Conservation (phyloP, 2,113 vertebrate species). For the Gavialis gangeticus region DNA sequence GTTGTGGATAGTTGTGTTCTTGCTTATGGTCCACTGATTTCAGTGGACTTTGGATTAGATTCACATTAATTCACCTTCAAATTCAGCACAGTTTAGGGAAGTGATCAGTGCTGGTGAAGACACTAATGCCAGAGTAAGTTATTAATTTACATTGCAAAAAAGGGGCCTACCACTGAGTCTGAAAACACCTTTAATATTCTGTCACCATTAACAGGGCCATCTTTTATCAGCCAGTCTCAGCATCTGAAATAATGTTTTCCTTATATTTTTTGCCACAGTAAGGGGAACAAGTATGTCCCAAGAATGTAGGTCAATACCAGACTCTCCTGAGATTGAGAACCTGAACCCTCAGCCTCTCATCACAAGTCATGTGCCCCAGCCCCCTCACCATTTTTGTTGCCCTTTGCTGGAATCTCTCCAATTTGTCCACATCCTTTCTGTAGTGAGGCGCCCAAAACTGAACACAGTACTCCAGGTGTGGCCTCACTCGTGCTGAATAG, state of each 20-base stretch:
- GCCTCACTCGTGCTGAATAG: too few relatives aligned
- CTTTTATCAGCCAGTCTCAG: background rate
- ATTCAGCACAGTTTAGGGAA: background rate
- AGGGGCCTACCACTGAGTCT: background rate
- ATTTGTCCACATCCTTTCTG: too few relatives aligned
- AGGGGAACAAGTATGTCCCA: background rate
- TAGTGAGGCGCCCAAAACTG: too few relatives aligned
- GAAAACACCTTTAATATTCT: background rate
- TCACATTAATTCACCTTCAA: constrained; percentile 40
- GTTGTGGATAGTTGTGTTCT: constrained; percentile 1
- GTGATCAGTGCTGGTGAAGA: background rate
- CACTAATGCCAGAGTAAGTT: constrained; percentile 27
- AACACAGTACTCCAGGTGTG: too few relatives aligned
- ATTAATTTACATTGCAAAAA: background rate
- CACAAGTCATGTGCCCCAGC: too few relatives aligned
- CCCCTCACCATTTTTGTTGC: too few relatives aligned
- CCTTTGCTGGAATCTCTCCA: too few relatives aligned
- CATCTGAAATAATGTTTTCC: background rate
- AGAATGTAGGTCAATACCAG: too few relatives aligned
- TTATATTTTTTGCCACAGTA: background rate
- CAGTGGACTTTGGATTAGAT: constrained; percentile 20
- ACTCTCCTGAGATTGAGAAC: too few relatives aligned
- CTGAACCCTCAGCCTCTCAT: too few relatives aligned
- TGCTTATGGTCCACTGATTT: background rate
- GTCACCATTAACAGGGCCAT: background rate